Evolutionary conservation across 1,140 invertebrate genomes (phyloP), one percentile per base, ranked within the genome.

Genomic region (Choristoneura fumiferana): DNA sequence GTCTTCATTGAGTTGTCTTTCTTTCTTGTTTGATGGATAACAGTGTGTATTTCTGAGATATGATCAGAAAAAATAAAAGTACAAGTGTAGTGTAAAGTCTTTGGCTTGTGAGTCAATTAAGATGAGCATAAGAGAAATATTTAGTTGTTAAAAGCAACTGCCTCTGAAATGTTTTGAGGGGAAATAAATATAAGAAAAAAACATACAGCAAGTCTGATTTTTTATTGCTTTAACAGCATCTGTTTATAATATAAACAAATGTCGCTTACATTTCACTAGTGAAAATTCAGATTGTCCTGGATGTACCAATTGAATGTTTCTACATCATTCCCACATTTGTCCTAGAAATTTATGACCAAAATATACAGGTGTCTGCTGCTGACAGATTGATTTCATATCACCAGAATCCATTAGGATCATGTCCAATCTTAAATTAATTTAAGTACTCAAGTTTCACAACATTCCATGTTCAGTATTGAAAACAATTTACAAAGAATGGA

Each of bases 191-290:
- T 52, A 72, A 75, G 68, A 73, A 63, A 66, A 62, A 62, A 67
- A 58, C 34, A 58, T 34, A 37, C 55, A 72, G 64, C 76, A 76
- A 73, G 73, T 85, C 75, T 78, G 81, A 86, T 80, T 81, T 86
- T 79, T 88, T 85, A 89, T 90, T 89, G 88, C 87, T 90, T 83
- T 87, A 73, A 85, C 84, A 90, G 85, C 85, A 81, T 89, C 77
- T 71, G 70, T 85, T 84, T 81, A 81, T 82, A 76, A 81, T 87
- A 87, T 79, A 85, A 84, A 85, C 81, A 84, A 86, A 81, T 71
- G 81, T 81, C 74, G 75, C 76, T 82, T 87, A 83, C 69, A 73
- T 75, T 83, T 76, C 76, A 78, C 78, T 80, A 85, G 74, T 79
- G 80, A 81, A 78, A 80, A 83, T 75, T 78, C 79, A 81, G 76